Base-by-base conservation (phyloP, 1,140 invertebrate species). In the Drosophila burlai region DNA sequence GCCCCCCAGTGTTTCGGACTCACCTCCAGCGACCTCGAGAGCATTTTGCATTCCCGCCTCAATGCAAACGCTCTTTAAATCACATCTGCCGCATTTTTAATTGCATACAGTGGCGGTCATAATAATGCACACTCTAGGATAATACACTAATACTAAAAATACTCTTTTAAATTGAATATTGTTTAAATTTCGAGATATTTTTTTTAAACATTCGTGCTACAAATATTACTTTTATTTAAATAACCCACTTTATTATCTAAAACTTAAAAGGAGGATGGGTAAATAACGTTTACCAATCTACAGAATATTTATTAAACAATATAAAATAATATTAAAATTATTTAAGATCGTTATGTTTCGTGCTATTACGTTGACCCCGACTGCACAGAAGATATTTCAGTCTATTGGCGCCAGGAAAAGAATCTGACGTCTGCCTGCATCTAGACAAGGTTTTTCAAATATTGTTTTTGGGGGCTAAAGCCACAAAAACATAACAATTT, bases 41-140 rank as follows among this genome's bases (percentile, higher is more conserved):
- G 49, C 21, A 50, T 75, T 57, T 57, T 57, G 36, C n/a, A 62
- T 62, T 78, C 46, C 49, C 26, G 57, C 47, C 72, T 63, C 82
- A 82, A 79, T 86, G 82, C 83, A 86, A 86, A 82, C 74, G 83
- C 83, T 82, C 83, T 81, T 65, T 76, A 76, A 86, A 86, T 86
- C 85, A 71, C 83, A 86, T 82, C 55, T 76, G 64, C 65, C 75
- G 75, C 40, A 67, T 76, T 79, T 85, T 69, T 55, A 85, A 81
- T 75, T 58, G 43, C 29, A 8, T 18, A 57, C 76, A 57, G 36
- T 26, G 21, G 38, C 34, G 54, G 54, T 40, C 54, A 57, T n/a
- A 38, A 24, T 24, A 55, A 24, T n/a, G n/a, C n/a, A 31, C 16
- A 31, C 16, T 7, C 5, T 11, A 1, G 16, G 10, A 11, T 18